Conservation (phyloP, 2,113 vertebrate species). For the Coracopsis vasa region DNA sequence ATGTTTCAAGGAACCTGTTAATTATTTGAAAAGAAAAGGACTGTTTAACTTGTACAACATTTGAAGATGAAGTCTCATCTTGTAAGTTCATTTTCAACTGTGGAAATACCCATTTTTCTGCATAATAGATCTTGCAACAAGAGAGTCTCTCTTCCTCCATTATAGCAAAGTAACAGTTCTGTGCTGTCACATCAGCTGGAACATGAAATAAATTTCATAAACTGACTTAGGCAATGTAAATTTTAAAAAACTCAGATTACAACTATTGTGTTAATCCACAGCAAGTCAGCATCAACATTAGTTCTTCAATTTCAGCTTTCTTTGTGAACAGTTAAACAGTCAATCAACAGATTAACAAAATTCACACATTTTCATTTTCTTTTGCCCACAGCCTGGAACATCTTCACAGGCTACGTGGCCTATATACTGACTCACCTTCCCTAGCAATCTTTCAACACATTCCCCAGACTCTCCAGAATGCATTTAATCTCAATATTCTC, state of each 20-base stretch:
- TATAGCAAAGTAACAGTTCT: not conserved
- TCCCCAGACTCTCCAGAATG: not conserved
- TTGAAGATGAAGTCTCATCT: not conserved
- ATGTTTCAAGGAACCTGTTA: not conserved
- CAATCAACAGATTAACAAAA: not conserved
- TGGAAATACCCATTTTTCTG: not conserved
- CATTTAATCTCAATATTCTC: not conserved
- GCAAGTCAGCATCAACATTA: not conserved
- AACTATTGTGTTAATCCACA: not conserved
- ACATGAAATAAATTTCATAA: not conserved
- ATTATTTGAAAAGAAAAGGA: not conserved
- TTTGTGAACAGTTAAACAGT: not conserved
- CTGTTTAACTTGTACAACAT: not conserved
- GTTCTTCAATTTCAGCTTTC: not conserved
- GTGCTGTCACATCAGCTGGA: not conserved
- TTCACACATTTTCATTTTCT: not conserved
- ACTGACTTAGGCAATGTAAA: not conserved
- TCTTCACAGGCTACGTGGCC: not conserved
- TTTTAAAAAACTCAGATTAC: not conserved
- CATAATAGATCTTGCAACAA: not conserved
- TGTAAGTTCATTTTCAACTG: not conserved
- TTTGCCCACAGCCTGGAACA: not conserved
- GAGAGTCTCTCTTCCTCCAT: not conserved
- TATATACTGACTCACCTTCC: not conserved
- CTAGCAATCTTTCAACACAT: not conserved